Evolutionary conservation across 2,113 vertebrate species (phyloP), one percentile per base, ranked within the genome.

Genomic region (Tauraco erythrolophus): DNA sequence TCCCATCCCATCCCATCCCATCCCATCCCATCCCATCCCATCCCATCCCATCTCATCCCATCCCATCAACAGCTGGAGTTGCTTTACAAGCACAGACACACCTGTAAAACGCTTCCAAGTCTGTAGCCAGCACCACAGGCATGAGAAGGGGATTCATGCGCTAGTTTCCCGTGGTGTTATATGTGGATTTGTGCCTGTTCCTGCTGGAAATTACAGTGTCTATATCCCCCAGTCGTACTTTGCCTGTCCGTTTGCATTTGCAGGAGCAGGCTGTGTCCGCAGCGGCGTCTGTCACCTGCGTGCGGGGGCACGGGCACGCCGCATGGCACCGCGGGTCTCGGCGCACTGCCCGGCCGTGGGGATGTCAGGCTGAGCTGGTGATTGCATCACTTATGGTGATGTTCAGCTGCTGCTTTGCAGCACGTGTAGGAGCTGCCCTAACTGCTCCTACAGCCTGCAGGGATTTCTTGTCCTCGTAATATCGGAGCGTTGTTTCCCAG

Each of bases 71-170:
- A 30, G 58, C 43, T 30, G 7, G 33, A 2, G 2, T 5, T 16
- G 74, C 37, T 58, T 17, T 84, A 60, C 1, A 3, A 35, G 43
- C 10, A 8, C 54, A 31, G 31, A 46, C 46, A n/a, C 50, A 16
- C 30, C 60, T 37, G 19, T 9, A 30, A 12, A 1, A 10, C 1
- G 0, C 51, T 16, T 19, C 66, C 15, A 41, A 53, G 68, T 1
- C 57, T 19, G 25, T 2, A 17, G 51, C 10, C 23, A 41, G 58
- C 53, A 2, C 61, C 7, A 5, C 37, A 16, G 75, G 48, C 57
- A 2, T 1, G 2, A 0, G 2, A 39, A 18, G 10, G 21, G 57
- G 27, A 6, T 65, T 27, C 12, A 0, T 2, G 0, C 35, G 3
- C 74, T 57, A 6, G 0, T 56, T 77, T 69, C 76, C 35, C 13